Base-by-base conservation (phyloP, 2,888 invertebrate species). In the Drosophila austrosaltans region DNA sequence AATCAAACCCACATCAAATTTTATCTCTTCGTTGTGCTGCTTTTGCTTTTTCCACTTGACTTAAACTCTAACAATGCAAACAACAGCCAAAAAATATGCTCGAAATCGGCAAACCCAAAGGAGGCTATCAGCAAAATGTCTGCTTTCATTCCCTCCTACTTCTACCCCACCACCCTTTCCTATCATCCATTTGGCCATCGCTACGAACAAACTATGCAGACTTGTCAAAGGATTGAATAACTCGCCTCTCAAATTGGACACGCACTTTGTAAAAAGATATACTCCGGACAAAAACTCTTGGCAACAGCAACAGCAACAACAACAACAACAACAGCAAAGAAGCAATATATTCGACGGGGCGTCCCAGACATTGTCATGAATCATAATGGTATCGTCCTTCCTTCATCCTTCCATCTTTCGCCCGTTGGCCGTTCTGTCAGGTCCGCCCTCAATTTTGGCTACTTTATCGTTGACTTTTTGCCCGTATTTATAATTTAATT, bases 401-500 rank as follows among this genome's bases (percentile, higher is more conserved):
- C 36, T 20, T 57, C 39, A 40, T 56, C 68, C 70, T 25, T 53
- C 44, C 58, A n/a, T 30, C 53, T 53, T 44, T 20, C 16, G 28
- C 28, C 32, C n/a, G 66, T 54, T 70, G 58, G 79, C 75, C 76
- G 3, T 10, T 48, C 48, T 48, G 48, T 48, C 22, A 25, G 48
- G 10, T 48, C 48, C 48, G 48, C 48, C 48, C 48, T 48, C 48
- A 48, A 48, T 82, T 70, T 73, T 40, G 77, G 70, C 72, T 72
- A 80, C 79, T 81, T 75, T 86, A 77, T 82, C 81, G 74, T 75
- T 76, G 86, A 82, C 82, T 85, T 86, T 81, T 79, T 81, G 79
- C 74, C 80, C 77, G 82, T 87, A 88, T 87, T 85, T 85, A 87
- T 85, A 85, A 85, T 87, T 88, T 87, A 85, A 85, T 85, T 85